Conservation (phyloP, 2,113 vertebrate genomes). For the Antechinus flavipes region DNA sequence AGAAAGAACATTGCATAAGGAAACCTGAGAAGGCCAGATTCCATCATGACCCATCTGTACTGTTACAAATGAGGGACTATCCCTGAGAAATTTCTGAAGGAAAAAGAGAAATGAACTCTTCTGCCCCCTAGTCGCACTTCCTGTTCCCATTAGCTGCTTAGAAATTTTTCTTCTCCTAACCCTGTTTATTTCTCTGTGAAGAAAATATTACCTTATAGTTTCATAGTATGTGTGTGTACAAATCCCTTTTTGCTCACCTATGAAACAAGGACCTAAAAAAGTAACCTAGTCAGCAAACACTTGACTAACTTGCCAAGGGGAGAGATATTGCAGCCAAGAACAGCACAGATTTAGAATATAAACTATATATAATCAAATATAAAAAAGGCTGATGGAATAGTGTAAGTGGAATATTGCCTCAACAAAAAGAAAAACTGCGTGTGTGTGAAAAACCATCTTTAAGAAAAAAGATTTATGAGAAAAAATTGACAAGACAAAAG, state of each 20-base stretch:
- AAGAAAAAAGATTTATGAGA: background rate
- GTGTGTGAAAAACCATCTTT: background rate
- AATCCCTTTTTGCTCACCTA: background rate
- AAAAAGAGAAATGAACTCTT: background rate
- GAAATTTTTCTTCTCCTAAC: background rate
- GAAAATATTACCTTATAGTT: background rate
- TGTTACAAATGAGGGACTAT: background rate
- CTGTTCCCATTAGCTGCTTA: background rate
- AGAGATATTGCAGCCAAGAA: background rate
- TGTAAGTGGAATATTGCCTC: background rate
- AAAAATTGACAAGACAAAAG: background rate
- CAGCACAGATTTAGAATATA: background rate
- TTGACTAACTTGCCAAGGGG: background rate
- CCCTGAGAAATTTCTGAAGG: background rate
- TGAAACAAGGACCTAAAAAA: background rate
- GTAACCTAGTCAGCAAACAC: background rate
- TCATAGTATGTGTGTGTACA: background rate
- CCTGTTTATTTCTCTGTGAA: background rate
- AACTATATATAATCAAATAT: background rate
- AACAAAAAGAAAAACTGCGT: background rate
- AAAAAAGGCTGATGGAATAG: background rate
- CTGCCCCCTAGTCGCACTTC: background rate
- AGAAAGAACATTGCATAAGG: background rate
- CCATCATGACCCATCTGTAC: background rate
- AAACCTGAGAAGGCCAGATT: background rate